Conservation (phyloP, 2,888 invertebrate genomes). For the Argyra leucocephala region DNA sequence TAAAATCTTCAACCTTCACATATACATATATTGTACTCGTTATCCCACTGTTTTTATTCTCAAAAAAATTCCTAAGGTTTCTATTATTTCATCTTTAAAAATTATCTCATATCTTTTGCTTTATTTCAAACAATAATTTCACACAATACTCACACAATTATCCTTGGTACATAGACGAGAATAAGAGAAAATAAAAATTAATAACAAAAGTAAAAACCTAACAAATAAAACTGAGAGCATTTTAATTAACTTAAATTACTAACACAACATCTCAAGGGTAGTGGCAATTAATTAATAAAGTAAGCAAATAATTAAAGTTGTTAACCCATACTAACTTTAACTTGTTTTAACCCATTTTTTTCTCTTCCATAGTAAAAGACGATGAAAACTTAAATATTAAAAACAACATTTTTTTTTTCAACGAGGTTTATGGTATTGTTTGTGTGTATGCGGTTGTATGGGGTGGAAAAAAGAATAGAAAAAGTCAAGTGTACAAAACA, state of each 20-base stretch:
- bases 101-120: neutral
- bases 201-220: neutral
- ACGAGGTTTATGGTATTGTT: too few species aligned
- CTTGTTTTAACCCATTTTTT: neutral
- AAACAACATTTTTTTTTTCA: too few species aligned
- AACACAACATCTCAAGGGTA: conserved; percentile 7
- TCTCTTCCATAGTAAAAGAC: neutral
- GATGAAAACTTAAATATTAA: too few species aligned
- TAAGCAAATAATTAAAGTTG: conserved; percentile 5
- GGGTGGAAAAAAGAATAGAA: too few species aligned
- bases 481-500: too few species aligned
- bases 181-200: neutral
- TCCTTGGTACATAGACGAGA: neutral
- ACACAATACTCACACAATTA: neutral
- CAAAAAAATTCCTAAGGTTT: too few species aligned
- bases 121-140: neutral
- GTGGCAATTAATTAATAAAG: conserved; percentile 9
- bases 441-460: too few species aligned
- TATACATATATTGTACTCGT: too few species aligned
- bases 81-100: too few species aligned
- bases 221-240: conserved; percentile 5
- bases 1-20: too few species aligned
- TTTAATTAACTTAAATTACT: conserved; percentile 12
- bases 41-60: too few species aligned
- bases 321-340: conserved; percentile 6